Base-by-base conservation (phyloP, 2,797 vertebrate genomes). In the Eidolon dupreanum region DNA sequence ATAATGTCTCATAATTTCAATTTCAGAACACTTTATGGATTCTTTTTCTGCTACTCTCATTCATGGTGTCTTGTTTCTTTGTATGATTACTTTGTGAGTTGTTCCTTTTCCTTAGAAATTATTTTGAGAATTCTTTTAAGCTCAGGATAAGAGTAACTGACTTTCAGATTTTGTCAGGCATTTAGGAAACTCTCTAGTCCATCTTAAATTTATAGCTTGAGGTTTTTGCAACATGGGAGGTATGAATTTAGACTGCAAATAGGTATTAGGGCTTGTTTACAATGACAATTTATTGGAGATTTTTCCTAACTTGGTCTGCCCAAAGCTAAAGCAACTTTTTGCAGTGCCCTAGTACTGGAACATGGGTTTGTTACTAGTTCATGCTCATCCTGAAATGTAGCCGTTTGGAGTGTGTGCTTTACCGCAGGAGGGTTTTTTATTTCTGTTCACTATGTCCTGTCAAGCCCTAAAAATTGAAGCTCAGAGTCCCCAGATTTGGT, bases 41-140 rank as follows among this genome's bases (percentile, higher is more conserved):
- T 38, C n/a, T 82, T 59, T 81, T 33, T n/a, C 16, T 31, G 24
- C 31, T 20, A 11, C 8, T 19, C 46, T 68, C 57, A 57, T 41
- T 93, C n/a, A 38, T 17, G 26, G n/a, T 87, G 17, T 82, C 38
- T 66, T 68, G n/a, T 93, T 93, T 88, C 20, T 41, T 65, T 91
- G 49, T 65, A 51, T 41, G n/a, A 73, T 86, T 68, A 59, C 17
- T 74, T 74, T 93, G 28, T n/a, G 55, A 75, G 12, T 51, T 61
- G 59, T 36, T 94, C 24, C 16, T 59, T 84, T 49, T 71, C 38
- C 38, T 92, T 85, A 70, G 70, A 70, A 36, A 59, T 73, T 41
- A 61, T 43, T 86, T 63, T 57, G 41, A 73, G 55, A 73, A 31
- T 85, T 78, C 83, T 66, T 74, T 75, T 20, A 78, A 26, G 74